Evolutionary conservation across 1,140 invertebrate species (phyloP).

Genomic region (Temnothorax longispinosus): DNA sequence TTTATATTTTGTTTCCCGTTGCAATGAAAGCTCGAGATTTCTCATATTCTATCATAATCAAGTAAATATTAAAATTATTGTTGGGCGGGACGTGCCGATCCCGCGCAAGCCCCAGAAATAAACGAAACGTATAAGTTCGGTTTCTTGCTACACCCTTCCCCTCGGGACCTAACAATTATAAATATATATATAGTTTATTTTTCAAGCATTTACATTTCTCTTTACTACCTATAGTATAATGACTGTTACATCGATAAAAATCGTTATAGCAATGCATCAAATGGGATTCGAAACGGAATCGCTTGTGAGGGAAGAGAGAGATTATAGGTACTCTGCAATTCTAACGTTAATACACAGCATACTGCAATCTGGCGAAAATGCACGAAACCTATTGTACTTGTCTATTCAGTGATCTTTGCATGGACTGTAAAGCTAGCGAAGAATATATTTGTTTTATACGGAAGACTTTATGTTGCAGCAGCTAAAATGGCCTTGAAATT

Average conservation of each 20-base stretch:
- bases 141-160: too few relatives aligned
- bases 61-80: neutral
- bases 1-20: neutral
- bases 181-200: neutral
- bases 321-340: neutral
- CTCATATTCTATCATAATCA: neutral
- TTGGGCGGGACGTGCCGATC: too few relatives aligned
- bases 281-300: neutral
- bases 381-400: neutral
- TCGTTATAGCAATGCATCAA: neutral
- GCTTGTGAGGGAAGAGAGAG: neutral
- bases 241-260: neutral
- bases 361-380: conserved; percentile 22
- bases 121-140: too few relatives aligned
- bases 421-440: neutral
- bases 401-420: neutral
- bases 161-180: too few relatives aligned
- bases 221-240: neutral
- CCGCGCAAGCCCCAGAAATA: too few relatives aligned
- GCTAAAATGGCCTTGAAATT: neutral
- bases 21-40: neutral
- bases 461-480: neutral
- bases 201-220: neutral
- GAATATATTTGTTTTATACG: neutral
- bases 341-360: neutral